phyloP scores from a whole-genome alignment of 2,888 invertebrate species.

The Eupithecia vulgata region DNA sequence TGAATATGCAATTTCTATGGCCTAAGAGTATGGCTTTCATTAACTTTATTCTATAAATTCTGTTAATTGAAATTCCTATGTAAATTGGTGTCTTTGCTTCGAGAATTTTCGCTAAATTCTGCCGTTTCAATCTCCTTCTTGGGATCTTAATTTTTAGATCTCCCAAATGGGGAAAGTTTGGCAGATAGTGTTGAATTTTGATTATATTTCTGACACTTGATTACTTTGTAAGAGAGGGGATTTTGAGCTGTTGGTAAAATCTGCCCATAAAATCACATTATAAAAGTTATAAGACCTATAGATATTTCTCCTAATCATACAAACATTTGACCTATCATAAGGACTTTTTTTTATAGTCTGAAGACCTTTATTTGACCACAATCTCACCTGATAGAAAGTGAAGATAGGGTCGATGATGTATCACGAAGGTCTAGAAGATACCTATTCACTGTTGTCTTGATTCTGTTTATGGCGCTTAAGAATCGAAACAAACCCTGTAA shows the following conservation, averaged over 20 bases:
- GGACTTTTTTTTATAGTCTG: no score
- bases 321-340: no score
- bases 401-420: no score
- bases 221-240: constrained; percentile 54
- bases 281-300: no score
- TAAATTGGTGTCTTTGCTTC: constrained; percentile 40
- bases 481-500: no score
- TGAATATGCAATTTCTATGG: constrained; percentile 23
- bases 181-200: constrained; percentile 71
- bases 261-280: background rate
- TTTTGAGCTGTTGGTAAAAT: background rate
- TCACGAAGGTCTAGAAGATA: no score
- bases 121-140: constrained; percentile 36
- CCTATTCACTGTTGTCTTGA: no score
- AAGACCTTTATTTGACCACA: no score
- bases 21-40: constrained; percentile 34
- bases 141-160: constrained; percentile 65
- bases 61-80: constrained; percentile 41
- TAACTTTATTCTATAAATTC: constrained; percentile 37
- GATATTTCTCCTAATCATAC: no score
- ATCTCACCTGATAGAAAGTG: no score
- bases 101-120: constrained; percentile 35
- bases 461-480: no score
- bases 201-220: constrained; percentile 71
- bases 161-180: constrained; percentile 68